Evolutionary conservation across 2,888 invertebrate genomes (phyloP).

Genomic region (Lasioglossum zephyrum): DNA sequence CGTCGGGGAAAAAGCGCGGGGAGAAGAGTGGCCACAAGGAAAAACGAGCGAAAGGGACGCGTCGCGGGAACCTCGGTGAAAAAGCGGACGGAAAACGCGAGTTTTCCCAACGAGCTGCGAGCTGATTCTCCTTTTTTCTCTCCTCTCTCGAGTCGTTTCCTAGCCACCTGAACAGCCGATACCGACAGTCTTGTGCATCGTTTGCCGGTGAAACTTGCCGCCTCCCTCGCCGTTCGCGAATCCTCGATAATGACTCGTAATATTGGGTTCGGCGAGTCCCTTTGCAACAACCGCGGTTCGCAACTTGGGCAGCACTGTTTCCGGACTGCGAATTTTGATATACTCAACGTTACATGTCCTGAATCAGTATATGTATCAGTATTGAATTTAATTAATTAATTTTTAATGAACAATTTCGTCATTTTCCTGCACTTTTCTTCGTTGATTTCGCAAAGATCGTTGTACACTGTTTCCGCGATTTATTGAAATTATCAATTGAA

Average conservation of each 20-base stretch:
- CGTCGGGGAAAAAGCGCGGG: conserved; percentile 16
- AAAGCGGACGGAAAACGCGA: conserved; percentile 41
- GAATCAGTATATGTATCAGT: no score
- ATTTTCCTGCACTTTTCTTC: no score
- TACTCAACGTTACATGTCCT: neutral
- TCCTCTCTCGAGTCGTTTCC: neutral
- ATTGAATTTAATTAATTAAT: neutral
- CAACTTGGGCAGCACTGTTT: neutral
- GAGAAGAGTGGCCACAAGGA: neutral
- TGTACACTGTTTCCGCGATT: no score
- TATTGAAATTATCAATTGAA: neutral
- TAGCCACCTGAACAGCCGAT: conserved; percentile 6
- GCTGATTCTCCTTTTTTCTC: neutral
- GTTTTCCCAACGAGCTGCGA: conserved; percentile 27
- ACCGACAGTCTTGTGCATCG: neutral
- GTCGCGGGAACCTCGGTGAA: conserved; percentile 16
- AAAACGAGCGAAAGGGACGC: conserved; percentile 25
- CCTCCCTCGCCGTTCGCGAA: neutral
- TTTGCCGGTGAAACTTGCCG: neutral
- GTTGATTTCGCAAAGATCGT: no score
- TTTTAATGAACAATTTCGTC: no score
- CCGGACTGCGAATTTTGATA: neutral
- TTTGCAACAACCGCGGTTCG: neutral
- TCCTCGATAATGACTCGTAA: conserved; percentile 10
- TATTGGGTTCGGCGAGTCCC: conserved; percentile 3